A percentile compares a stretch with the other conserved stretches of the same genome.
Evolutionary conservation across 2,113 vertebrate genomes (phyloP).

Genomic region (Struthio camelus): DNA sequence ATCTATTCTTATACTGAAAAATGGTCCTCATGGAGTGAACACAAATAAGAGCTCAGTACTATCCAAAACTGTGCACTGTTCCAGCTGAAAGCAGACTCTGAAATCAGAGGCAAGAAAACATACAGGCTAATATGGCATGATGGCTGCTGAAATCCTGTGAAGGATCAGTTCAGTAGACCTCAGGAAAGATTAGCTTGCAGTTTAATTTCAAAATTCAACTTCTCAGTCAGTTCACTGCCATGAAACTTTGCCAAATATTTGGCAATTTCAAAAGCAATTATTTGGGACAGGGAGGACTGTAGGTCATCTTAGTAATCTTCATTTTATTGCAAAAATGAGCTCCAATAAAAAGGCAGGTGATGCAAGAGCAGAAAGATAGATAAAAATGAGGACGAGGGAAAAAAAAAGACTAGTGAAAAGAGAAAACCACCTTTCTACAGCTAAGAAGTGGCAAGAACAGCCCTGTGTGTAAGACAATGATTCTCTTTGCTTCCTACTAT

Average conservation of each 20-base stretch:
- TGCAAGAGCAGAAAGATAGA: background rate
- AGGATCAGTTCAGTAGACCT: background rate
- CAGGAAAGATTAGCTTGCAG: background rate
- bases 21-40: background rate
- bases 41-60: background rate
- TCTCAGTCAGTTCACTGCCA: background rate
- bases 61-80: background rate
- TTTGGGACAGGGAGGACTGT: too few species aligned
- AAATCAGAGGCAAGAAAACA: background rate
- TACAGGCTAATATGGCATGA: fast-evolving
- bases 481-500: background rate
- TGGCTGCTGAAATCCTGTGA: background rate
- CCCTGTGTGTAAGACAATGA: background rate
- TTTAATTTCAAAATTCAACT: background rate
- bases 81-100: background rate
- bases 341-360: background rate
- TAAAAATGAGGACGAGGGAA: background rate
- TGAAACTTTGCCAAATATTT: background rate
- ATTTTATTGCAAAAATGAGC: background rate
- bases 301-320: too few species aligned
- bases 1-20: background rate
- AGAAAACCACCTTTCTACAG: background rate
- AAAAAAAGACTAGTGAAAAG: background rate
- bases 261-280: background rate
- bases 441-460: background rate